Evolutionary conservation across 2,888 invertebrate genomes (phyloP), one percentile per base, ranked within the genome.

Genomic region (Liodrosophila aerea): DNA sequence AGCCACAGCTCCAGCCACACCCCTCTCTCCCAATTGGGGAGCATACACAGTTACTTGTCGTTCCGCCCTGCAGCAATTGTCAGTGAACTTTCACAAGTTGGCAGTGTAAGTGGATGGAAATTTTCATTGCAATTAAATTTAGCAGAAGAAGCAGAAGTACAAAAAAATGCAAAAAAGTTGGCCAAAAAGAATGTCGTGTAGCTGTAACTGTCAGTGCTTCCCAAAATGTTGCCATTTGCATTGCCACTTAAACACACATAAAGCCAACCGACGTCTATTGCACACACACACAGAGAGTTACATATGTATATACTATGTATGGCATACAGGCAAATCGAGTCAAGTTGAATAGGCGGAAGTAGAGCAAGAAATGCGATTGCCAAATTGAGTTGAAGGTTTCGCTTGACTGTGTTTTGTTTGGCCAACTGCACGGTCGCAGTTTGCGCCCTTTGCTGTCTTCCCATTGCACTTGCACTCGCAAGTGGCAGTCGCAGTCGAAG

Each of bases 301-400:
- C 41, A 39, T 12, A 59, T 41, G 57, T 34, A 53, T 22, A 18
- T 22, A 41, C 39, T 18, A 39, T 16, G 39, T 16, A 16, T 18
- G 39, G 85, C 58, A 64, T 77, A 64, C 85, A 77, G 69, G 86
- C 81, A 81, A 81, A 81, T 81, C 86, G 86, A 82, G 81, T 81
- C 85, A 81, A 81, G 83, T 86, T 85, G 86, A 86, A 81, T 86
- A 81, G 78, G 81, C 81, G 81, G 81, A 82, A 82, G 86, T 82
- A 85, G 86, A 86, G 81, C 81, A 82, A 82, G 81, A 82, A 82
- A 82, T 86, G 85, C 86, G 81, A 86, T 82, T 82, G 81, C 81
- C 81, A 82, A 82, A 82, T 82, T 86, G 81, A 86, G 81, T 82
- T 82, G 81, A 82, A 82, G 81, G 81, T 74, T 82, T 85, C 81